A percentile compares a stretch with the other conserved stretches of the same genome.
These are phyloP conservation scores for Drosophila paracracens DNA, from an alignment of 2,888 invertebrate species.

Conservation along the genomic window DNA sequence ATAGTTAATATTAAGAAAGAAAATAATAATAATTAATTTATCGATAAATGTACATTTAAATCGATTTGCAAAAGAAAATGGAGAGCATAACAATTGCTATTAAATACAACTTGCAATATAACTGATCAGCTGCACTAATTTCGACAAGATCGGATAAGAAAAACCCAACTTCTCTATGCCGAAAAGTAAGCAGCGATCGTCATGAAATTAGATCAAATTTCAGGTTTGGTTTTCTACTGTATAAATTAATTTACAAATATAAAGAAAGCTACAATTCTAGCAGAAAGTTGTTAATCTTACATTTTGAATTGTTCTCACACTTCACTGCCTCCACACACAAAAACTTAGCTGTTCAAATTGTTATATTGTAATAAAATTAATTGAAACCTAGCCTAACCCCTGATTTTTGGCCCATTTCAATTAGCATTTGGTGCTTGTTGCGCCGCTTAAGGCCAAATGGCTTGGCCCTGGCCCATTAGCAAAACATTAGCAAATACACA, in stretches of 20 bases:
- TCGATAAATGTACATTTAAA: background rate
- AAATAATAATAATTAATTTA: background rate
- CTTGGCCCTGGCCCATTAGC: constrained; percentile 30
- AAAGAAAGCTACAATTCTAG: background rate
- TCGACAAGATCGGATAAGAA: background rate
- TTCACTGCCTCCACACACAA: fast-evolving
- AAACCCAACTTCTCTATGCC: background rate
- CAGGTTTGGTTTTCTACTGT: background rate
- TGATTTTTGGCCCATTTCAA: background rate
- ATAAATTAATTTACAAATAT: background rate
- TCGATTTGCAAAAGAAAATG: background rate
- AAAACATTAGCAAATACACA: constrained; percentile 39
- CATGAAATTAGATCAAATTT: background rate
- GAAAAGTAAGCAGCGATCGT: background rate
- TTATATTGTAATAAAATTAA: background rate
- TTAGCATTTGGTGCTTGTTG: constrained; percentile 22
- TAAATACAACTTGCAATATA: background rate
- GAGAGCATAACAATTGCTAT: background rate
- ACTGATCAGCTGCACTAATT: background rate
- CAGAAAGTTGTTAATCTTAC: background rate
- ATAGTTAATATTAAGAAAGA: background rate
- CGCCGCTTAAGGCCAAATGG: constrained; percentile 36
- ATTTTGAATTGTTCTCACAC: background rate
- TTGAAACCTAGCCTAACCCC: background rate
- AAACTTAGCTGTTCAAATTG: background rate